A percentile compares a stretch with the other conserved stretches of the same genome.
Evolutionary conservation across 2,888 invertebrate species (phyloP).

Genomic region (Pandemis heparana): DNA sequence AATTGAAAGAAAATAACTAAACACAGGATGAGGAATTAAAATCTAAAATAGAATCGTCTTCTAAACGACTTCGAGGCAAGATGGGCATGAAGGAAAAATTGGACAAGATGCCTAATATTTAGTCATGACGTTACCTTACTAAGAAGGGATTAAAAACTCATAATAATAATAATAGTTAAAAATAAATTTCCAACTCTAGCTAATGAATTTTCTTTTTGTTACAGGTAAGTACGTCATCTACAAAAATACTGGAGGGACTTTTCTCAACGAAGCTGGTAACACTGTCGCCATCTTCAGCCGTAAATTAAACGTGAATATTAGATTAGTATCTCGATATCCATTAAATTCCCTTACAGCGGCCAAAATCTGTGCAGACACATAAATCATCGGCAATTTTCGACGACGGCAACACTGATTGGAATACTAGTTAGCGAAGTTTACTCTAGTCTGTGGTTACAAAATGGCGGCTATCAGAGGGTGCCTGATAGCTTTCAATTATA

Average conservation of each 20-base stretch:
- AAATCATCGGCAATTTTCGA: conserved; percentile 72
- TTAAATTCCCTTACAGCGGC: conserved; percentile 46
- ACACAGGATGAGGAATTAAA: too few species aligned
- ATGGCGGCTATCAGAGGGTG: conserved; percentile 16
- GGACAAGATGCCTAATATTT: too few species aligned
- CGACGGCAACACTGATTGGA: conserved; percentile 70
- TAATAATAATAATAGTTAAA: too few species aligned
- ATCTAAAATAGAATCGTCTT: too few species aligned
- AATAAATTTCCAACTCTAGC: too few species aligned
- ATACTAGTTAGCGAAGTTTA: conserved; percentile 58
- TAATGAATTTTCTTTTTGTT: conserved; percentile 42
- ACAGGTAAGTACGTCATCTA: conserved; percentile 45
- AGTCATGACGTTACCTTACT: too few species aligned
- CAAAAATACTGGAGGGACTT: not conserved
- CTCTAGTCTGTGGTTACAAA: conserved; percentile 39
- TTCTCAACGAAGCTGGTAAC: conserved; percentile 19
- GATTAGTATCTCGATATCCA: conserved; percentile 41
- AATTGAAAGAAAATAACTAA: too few species aligned
- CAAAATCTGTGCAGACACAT: conserved; percentile 72
- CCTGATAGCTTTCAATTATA: not conserved
- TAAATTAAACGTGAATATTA: conserved; percentile 38
- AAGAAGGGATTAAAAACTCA: too few species aligned
- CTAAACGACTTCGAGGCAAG: too few species aligned
- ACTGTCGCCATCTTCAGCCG: conserved; percentile 23
- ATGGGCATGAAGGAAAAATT: too few species aligned